Conservation (phyloP, 2,888 invertebrate species). For the Lasius fuliginosus region DNA sequence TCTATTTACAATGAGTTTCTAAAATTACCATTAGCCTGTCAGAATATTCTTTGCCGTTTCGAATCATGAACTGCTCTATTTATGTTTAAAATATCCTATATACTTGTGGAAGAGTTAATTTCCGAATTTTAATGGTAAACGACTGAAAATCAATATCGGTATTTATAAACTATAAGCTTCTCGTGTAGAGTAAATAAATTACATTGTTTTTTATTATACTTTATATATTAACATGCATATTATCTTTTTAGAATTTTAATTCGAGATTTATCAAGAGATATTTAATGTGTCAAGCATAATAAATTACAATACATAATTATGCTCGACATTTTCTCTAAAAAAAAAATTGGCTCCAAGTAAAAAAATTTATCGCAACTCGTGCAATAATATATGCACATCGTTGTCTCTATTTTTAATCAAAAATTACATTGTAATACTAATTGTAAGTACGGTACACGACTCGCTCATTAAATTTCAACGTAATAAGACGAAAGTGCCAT, state of each 20-base stretch:
- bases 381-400: not conserved
- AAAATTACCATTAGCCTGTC: not conserved
- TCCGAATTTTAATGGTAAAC: not conserved
- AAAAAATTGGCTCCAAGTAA: not conserved
- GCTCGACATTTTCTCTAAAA: not conserved
- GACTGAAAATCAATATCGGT: not conserved
- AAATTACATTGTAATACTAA: conserved; percentile 25
- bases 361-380: not conserved
- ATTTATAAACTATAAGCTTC: not conserved
- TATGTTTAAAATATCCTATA: not conserved
- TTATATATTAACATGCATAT: not conserved
- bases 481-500: not conserved
- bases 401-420: not conserved
- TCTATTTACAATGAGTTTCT: conserved; percentile 26
- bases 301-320: not conserved
- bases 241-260: not conserved
- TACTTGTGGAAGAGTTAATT: conserved; percentile 8
- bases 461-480: conserved; percentile 24
- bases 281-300: not conserved
- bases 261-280: not conserved
- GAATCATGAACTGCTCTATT: not conserved
- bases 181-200: not conserved
- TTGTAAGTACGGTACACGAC: not conserved
- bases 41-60: not conserved
- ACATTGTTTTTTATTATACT: not conserved